Conservation (phyloP, 1,140 invertebrate species). For the Drosophila equinoxialis region DNA sequence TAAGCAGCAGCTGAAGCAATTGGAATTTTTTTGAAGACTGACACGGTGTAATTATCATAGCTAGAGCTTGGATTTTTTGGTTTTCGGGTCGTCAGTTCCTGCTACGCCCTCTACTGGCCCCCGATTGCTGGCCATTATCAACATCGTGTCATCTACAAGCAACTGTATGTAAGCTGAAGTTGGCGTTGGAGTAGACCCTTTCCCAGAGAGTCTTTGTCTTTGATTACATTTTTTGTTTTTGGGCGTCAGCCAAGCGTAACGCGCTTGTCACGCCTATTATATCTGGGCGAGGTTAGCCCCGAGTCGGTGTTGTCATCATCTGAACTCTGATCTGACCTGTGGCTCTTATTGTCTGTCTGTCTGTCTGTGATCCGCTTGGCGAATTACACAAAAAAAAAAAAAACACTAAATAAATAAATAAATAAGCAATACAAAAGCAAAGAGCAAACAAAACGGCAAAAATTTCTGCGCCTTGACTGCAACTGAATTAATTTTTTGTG, state of each 20-base stretch:
- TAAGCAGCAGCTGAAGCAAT: slow-evolving; percentile 42
- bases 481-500: slow-evolving; percentile 68
- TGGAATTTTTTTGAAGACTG: slow-evolving; percentile 53
- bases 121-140: slow-evolving; percentile 39
- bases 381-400: slow-evolving; percentile 45
- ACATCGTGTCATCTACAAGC: slow-evolving; percentile 64
- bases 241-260: slow-evolving; percentile 74
- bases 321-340: slow-evolving; percentile 70
- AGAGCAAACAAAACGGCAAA: slow-evolving; percentile 73
- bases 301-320: slow-evolving; percentile 42
- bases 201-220: slow-evolving; percentile 70
- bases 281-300: slow-evolving; percentile 49
- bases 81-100: slow-evolving; percentile 45
- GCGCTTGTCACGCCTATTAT: slow-evolving; percentile 81
- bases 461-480: slow-evolving; percentile 53
- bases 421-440: slow-evolving; percentile 36
- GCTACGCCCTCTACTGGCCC: slow-evolving; percentile 15
- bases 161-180: neutral
- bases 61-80: slow-evolving; percentile 18
- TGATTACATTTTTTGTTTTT: slow-evolving; percentile 68
- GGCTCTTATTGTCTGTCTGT: slow-evolving; percentile 5
- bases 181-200: slow-evolving; percentile 12
- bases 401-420: neutral
- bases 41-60: slow-evolving; percentile 74
- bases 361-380: slow-evolving; percentile 54